Percentiles rank a stretch among this genome's conserved stretches.
These are phyloP conservation scores for Laspeyria flexula DNA, from an alignment of 2,888 invertebrate genomes.

Conservation along the genomic window DNA sequence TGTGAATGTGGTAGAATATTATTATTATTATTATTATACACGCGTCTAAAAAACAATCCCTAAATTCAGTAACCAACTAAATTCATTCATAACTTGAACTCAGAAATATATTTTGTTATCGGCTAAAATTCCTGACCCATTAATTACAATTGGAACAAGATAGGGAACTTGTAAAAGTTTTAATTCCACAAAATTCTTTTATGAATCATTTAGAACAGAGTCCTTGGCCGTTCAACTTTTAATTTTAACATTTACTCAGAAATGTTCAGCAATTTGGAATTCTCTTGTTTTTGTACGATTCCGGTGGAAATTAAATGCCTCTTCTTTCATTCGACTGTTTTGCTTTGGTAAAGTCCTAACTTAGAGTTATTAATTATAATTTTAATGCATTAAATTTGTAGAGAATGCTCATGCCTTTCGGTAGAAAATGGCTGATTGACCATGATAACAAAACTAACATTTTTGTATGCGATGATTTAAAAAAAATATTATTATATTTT, in stretches of 20 bases:
- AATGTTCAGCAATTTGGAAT: slow-evolving; percentile 25
- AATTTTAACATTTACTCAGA: slow-evolving; percentile 32
- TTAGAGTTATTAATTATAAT: background rate
- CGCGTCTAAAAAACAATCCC: no score
- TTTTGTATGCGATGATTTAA: no score
- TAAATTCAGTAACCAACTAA: no score
- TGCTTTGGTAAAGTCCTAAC: background rate
- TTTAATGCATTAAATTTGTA: background rate
- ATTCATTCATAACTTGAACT: no score
- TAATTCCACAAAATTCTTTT: slow-evolving; percentile 48
- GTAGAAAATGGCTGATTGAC: no score
- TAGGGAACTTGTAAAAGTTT: slow-evolving; percentile 39
- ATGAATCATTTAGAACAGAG: slow-evolving; percentile 44
- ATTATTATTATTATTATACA: no score
- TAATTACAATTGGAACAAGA: slow-evolving; percentile 36
- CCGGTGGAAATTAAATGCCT: slow-evolving; percentile 13
- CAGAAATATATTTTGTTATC: slow-evolving; percentile 22
- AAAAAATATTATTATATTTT: no score
- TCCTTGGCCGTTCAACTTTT: slow-evolving; percentile 25
- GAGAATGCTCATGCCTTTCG: background rate
- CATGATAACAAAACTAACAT: no score
- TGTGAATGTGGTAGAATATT: no score
- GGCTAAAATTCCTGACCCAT: slow-evolving; percentile 35
- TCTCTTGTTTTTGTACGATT: slow-evolving; percentile 19
- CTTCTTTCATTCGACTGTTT: slow-evolving; percentile 1